These are phyloP conservation scores for Dendrolimus kikuchii DNA, from an alignment of 1,140 invertebrate species.

Conservation along the genomic window DNA sequence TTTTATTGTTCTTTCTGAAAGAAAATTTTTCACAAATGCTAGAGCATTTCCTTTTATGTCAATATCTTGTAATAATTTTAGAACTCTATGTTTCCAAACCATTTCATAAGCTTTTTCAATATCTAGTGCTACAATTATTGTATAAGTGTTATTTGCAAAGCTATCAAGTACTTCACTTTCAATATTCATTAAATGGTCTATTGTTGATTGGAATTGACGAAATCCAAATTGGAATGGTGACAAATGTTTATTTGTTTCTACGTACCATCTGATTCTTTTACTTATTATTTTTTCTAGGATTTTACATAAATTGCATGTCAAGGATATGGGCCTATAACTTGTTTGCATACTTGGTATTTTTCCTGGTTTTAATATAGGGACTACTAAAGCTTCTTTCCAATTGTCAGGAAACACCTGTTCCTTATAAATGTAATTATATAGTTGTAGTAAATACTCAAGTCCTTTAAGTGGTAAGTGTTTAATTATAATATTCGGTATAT, in stretches of 20 bases:
- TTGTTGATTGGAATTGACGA: conserved; percentile 15
- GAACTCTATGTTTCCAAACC: conserved; percentile 21
- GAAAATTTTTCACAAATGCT: conserved; percentile 20
- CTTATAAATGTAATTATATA: conserved; percentile 18
- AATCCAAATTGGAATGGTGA: conserved; percentile 19
- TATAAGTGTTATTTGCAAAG: conserved; percentile 16
- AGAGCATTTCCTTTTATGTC: conserved; percentile 17
- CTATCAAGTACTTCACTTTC: conserved; percentile 16
- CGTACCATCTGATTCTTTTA: too few species aligned
- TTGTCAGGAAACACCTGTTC: conserved; percentile 18
- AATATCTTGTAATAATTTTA: conserved; percentile 11
- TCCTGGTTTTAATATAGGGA: conserved; percentile 20
- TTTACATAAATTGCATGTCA: conserved; percentile 24
- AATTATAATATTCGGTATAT: conserved; percentile 21
- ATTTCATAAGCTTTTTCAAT: conserved; percentile 25
- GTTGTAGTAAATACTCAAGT: conserved; percentile 16
- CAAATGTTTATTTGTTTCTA: conserved; percentile 12
- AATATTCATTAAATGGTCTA: conserved; percentile 16
- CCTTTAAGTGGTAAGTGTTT: conserved; percentile 14
- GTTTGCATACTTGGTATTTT: conserved; percentile 13
- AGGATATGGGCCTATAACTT: conserved; percentile 21
- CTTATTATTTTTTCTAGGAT: conserved; percentile 24
- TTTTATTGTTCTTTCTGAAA: conserved; percentile 9
- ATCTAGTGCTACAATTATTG: conserved; percentile 16
- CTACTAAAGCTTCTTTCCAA: conserved; percentile 18